Percentiles rank a stretch among this genome's conserved stretches.
Evolutionary conservation across 1,140 invertebrate species (phyloP).

Genomic region (Gryon sp.): DNA sequence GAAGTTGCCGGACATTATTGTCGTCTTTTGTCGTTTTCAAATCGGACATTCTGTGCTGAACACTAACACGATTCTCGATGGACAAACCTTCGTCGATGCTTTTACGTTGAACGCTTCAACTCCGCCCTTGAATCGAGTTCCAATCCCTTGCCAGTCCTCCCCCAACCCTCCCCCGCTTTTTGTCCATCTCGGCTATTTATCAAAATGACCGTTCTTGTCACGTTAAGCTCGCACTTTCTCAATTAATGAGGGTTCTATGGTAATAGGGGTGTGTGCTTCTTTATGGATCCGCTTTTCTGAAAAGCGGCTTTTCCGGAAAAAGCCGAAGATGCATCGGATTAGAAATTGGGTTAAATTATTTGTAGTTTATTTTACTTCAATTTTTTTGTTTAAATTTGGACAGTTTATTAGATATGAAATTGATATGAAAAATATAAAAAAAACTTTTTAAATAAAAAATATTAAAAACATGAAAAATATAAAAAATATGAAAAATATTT

Average conservation of each 20-base stretch:
- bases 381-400: too few species aligned
- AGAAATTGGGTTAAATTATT: too few species aligned
- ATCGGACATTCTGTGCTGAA: slow-evolving; percentile 57
- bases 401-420: too few species aligned
- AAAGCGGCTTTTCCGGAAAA: slow-evolving; percentile 14
- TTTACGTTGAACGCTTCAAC: slow-evolving; percentile 58
- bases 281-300: slow-evolving; percentile 4
- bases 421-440: too few species aligned
- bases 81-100: slow-evolving; percentile 26
- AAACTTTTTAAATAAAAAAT: too few species aligned
- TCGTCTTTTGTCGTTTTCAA: slow-evolving; percentile 64
- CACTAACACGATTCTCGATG: slow-evolving; percentile 63
- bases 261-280: too few species aligned
- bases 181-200: slow-evolving; percentile 31
- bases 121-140: slow-evolving; percentile 60
- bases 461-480: too few species aligned
- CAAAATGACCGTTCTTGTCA: slow-evolving; percentile 30
- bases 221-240: not conserved
- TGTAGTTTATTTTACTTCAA: too few species aligned
- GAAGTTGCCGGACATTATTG: slow-evolving; percentile 67
- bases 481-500: too few species aligned
- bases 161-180: slow-evolving; percentile 22
- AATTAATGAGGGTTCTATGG: slow-evolving; percentile 35
- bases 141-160: slow-evolving; percentile 33
- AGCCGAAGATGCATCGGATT: slow-evolving; percentile 17